Evolutionary conservation across 1,140 invertebrate species (phyloP).

Genomic region (Lethrus apterus): DNA sequence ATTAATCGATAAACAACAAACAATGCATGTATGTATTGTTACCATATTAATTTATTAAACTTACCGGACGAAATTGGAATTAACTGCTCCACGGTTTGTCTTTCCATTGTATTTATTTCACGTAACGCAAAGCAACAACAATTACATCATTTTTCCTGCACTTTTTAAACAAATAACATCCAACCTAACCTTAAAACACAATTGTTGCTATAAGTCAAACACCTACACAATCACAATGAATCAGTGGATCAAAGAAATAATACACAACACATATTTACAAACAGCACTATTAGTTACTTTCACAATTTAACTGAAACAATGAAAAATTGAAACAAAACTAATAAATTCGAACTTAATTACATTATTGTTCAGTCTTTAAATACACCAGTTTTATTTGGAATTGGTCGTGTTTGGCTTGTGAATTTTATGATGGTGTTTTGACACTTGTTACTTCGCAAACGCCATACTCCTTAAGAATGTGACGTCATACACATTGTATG

Average conservation of each 20-base stretch:
- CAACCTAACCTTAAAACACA: neutral
- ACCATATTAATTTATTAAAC: constrained; percentile 3
- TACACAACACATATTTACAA: no score
- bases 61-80: neutral
- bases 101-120: neutral
- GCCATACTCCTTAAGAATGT: constrained; percentile 9
- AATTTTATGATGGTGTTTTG: constrained; percentile 4
- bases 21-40: constrained; percentile 12
- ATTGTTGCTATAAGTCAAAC: no score
- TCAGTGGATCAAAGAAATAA: no score
- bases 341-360: neutral
- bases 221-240: neutral
- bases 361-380: neutral
- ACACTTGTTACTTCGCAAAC: constrained; percentile 11
- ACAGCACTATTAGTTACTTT: neutral
- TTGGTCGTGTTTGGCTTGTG: neutral
- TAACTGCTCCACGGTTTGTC: neutral
- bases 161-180: neutral
- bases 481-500: constrained; percentile 7
- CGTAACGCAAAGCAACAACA: neutral
- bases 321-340: neutral
- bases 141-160: neutral
- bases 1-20: no score
- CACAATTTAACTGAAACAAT: neutral
- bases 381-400: neutral